These are phyloP conservation scores for Callospermophilus lateralis DNA, from an alignment of 2,113 vertebrate species.

Conservation along the genomic window DNA sequence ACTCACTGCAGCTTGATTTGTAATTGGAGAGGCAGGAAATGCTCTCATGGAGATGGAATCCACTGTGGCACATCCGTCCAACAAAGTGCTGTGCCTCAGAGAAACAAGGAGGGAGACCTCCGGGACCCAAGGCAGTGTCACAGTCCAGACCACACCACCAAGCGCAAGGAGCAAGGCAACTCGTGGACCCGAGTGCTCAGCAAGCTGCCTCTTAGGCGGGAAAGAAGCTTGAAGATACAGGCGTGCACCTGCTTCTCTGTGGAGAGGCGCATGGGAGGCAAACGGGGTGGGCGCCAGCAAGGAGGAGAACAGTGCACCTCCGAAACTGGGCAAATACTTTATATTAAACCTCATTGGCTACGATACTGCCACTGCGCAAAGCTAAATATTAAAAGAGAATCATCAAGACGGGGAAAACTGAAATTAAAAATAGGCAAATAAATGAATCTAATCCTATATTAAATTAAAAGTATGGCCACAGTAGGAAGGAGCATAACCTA, in stretches of 20 bases:
- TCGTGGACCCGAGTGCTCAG: too few relatives aligned
- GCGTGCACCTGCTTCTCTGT: not conserved
- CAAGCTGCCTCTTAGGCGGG: too few relatives aligned
- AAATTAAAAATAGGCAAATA: not conserved
- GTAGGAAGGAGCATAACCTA: not conserved
- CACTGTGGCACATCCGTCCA: not conserved
- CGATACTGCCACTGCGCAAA: too few relatives aligned
- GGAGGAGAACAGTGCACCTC: not conserved
- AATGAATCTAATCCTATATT: not conserved
- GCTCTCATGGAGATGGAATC: not conserved
- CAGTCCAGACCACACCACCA: too few relatives aligned
- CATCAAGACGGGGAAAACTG: too few relatives aligned
- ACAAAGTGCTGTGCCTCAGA: not conserved
- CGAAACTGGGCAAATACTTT: not conserved
- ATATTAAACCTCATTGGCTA: too few relatives aligned
- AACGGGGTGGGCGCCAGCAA: not conserved
- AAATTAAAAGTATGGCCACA: not conserved
- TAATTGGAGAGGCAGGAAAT: not conserved
- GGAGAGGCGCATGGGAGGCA: not conserved
- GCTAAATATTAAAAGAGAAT: not conserved
- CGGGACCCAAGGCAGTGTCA: too few relatives aligned
- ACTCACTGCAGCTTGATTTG: not conserved
- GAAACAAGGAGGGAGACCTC: not conserved
- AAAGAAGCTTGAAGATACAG: not conserved
- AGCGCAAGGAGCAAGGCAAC: too few relatives aligned